Conservation (phyloP, 1,140 invertebrate species). For the Hyles euphorbiae region DNA sequence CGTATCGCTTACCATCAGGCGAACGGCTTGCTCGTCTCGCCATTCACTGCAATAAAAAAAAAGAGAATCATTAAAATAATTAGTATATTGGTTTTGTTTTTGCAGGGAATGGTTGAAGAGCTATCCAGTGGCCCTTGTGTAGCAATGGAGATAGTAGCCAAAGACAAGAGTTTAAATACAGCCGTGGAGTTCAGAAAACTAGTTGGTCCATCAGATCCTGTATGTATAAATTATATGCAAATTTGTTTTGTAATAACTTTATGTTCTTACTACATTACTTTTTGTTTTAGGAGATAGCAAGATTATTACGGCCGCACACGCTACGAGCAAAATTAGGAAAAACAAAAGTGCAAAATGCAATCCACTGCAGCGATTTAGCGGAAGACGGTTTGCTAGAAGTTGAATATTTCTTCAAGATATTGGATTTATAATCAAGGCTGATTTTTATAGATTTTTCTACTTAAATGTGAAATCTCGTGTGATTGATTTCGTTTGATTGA, state of each 20-base stretch:
- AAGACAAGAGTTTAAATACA: constrained; percentile 77
- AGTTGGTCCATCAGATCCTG: constrained; percentile 91
- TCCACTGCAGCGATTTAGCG: constrained; percentile 94
- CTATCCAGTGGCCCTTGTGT: constrained; percentile 89
- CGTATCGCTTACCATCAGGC: too few species aligned
- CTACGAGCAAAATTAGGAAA: constrained; percentile 90
- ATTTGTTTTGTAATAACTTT: background rate
- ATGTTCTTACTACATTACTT: background rate
- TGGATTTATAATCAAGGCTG: constrained; percentile 64
- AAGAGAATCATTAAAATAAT: constrained; percentile 3
- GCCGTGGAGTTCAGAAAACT: constrained; percentile 88
- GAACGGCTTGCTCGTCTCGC: too few species aligned
- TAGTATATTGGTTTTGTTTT: constrained; percentile 18
- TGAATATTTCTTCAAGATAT: constrained; percentile 87
- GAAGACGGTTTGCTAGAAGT: constrained; percentile 91
- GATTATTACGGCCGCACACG: constrained; percentile 87
- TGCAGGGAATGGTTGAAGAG: constrained; percentile 87
- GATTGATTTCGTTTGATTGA: too few species aligned
- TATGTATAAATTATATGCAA: constrained; percentile 65
- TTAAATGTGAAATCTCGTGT: background rate
- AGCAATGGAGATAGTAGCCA: constrained; percentile 88
- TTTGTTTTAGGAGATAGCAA: constrained; percentile 85
- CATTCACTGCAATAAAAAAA: too few species aligned
- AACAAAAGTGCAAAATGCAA: constrained; percentile 89
- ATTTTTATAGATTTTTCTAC: constrained; percentile 3